Evolutionary conservation across 2,888 invertebrate species (phyloP).

Genomic region (Ganaspis brasiliensis): DNA sequence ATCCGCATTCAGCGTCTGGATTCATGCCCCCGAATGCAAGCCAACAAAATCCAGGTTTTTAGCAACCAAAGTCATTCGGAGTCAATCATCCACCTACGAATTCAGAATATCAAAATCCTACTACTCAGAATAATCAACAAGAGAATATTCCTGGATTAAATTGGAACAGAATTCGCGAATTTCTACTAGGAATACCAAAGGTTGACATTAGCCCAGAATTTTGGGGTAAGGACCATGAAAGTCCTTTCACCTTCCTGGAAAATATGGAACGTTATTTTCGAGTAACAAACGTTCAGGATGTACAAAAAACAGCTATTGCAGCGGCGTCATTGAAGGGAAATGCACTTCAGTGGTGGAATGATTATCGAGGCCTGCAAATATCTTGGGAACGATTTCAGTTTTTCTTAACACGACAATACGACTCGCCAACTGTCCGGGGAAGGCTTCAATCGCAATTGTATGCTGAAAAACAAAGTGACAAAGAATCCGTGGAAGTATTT

Average conservation of each 20-base stretch:
- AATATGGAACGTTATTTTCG: background rate
- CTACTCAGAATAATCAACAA: too few species aligned
- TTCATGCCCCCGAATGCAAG: too few species aligned
- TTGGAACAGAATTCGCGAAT: too few species aligned
- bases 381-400: constrained; percentile 40
- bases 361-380: constrained; percentile 21
- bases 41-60: too few species aligned
- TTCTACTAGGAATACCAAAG: too few species aligned
- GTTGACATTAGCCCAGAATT: background rate
- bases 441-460: constrained; percentile 34
- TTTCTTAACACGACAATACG: constrained; percentile 2
- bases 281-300: background rate
- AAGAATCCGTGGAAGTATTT: constrained; percentile 41
- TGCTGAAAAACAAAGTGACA: constrained; percentile 20
- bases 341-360: constrained; percentile 42
- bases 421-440: constrained; percentile 17
- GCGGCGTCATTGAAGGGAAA: background rate
- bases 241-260: background rate
- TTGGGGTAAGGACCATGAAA: constrained; percentile 5
- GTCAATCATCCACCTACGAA: too few species aligned
- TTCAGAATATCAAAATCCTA: too few species aligned
- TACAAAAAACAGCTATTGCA: background rate
- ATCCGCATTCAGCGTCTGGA: too few species aligned
- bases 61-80: too few species aligned
- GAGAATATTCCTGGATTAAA: too few species aligned